Base-by-base conservation (phyloP, 92 coral and sea anemone genomes). In the Porites evermanni region DNA sequence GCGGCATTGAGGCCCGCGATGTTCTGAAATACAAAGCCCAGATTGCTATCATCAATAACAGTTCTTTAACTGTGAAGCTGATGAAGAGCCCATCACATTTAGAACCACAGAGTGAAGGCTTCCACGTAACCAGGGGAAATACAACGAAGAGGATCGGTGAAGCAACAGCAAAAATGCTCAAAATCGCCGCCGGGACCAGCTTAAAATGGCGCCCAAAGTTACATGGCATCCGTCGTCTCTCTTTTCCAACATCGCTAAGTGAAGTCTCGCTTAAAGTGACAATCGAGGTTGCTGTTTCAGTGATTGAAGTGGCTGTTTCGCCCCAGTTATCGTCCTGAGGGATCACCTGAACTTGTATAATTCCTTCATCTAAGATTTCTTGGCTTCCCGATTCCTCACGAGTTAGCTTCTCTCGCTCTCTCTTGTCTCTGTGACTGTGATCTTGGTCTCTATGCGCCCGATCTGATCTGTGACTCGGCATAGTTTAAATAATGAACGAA, bases 311-410 rank as follows among this genome's bases (percentile, higher is more conserved):
- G 38, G 99, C 99, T 74, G 99, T 97, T 78, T 97, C 99, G 12
- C 99, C 99, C 99, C 99, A 97, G 78, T 97, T 95, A 79, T 97
- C 99, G 67, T 97, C 99, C 84, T 97, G 99, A 1, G 99, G 99
- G 74, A 97, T 97, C 38, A 97, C 99, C 86, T 97, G 98, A 67
- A 97, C 99, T 87, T 97, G 98, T 75, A 97, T 97, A 38, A 97
- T 96, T 63, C 99, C 99, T 92, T 97, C 99, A 74, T 97, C 99
- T 20, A 97, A 85, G 53, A 92, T 94, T 70, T 95, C 98, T 64
- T 94, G 96, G 67, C 97, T 95, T 38, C 95, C 94, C 11, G 93
- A 79, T 66, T 93, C 94, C 14, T 91, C 77, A 0, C 61, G 61
- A 56, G 12, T 56, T 20, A 82, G 93, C 53, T 89, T 87, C 6